Evolutionary conservation across 2,797 vertebrate species (phyloP), one percentile per base, ranked within the genome.

Genomic region (Lepus oiostolus): DNA sequence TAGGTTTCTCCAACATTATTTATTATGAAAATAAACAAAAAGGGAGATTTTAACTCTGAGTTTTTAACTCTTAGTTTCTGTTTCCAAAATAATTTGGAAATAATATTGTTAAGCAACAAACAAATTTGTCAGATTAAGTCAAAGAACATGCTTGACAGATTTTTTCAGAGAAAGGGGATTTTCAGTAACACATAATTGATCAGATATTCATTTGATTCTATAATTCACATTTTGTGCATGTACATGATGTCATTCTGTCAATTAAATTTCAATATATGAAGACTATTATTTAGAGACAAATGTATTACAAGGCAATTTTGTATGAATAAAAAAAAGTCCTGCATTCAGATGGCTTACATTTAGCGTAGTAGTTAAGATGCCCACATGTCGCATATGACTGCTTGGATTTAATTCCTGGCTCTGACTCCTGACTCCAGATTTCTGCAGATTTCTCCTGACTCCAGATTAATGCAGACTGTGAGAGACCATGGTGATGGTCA

Each of bases 41-140:
- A 54, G 35, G 2, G 28, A 38, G 4, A 12, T 63, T 32, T 47
- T 50, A 81, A 90, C 2, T 35, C 89, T 74, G 38, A 17, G 52
- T 54, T 54, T 54, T 54, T 54, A 54, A 54, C 11, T 54, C 63
- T 68, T 17, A 54, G 2, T 79, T 87, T 81, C 4, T 79, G 9
- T 90, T 81, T 83, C 10, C 6, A 85, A 95, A 92, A 82, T 50
- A 70, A 65, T 24, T 16, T 74, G 70, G 26, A 84, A 65, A 21
- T 70, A 38, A 30, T 21, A 35, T n/a, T 50, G 19, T 11, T 2
- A 75, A 47, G 67, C 2, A 28, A 19, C 1, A 75, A 47, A n/a
- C 21, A 85, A 72, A 91, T 54, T 71, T 83, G 30, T 0, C 4
- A 72, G 8, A 5, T 76, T 22, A 91, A 89, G 4, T 74, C 71